Conservation (phyloP, 2,888 invertebrate genomes). For the Periphyllus acericola region DNA sequence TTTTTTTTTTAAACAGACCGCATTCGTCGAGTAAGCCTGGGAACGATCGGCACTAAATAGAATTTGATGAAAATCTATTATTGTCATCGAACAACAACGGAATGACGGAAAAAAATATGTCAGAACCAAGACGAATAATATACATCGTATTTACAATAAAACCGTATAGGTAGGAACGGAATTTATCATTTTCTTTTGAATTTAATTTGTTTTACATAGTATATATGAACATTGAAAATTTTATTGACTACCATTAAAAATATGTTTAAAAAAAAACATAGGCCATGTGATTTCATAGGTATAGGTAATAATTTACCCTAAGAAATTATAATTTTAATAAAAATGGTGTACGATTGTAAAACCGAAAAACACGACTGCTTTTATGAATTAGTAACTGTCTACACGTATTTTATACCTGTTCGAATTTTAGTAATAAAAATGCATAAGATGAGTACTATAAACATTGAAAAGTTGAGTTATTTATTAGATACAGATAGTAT, state of each 20-base stretch:
- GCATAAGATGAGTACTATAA: slow-evolving; percentile 1
- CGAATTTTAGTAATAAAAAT: neutral
- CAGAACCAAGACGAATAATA: neutral
- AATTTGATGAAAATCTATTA: slow-evolving; percentile 32
- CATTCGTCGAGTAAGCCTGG: slow-evolving; percentile 21
- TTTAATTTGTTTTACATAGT: too few species aligned
- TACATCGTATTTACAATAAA: neutral
- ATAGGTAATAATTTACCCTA: neutral
- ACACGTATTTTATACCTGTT: neutral
- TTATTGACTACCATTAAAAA: neutral
- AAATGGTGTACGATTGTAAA: neutral
- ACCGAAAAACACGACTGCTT: neutral
- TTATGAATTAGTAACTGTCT: neutral
- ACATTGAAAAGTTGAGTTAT: neutral
- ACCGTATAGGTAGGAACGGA: neutral
- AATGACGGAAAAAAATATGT: neutral
- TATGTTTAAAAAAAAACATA: too few species aligned
- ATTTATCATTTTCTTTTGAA: neutral
- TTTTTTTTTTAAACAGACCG: neutral
- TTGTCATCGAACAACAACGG: neutral
- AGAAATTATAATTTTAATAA: neutral
- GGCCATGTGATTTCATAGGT: too few species aligned
- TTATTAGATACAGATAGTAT: neutral
- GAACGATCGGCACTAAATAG: slow-evolving; percentile 8
- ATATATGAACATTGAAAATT: neutral